These are phyloP conservation scores for Neodiprion lecontei DNA, from an alignment of 1,140 invertebrate genomes.

Conservation along the genomic window DNA sequence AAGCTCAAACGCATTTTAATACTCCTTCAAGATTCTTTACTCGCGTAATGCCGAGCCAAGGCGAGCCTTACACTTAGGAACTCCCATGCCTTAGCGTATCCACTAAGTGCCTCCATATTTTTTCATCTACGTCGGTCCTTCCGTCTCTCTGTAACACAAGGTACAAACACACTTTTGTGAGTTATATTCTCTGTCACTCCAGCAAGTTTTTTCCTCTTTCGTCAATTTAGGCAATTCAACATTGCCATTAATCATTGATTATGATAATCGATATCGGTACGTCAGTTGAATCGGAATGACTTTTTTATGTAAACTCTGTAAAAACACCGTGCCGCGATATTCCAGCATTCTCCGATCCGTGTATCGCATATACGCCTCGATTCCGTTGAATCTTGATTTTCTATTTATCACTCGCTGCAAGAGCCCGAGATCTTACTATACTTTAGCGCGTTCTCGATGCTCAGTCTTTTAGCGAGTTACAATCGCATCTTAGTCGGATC, in stretches of 20 bases:
- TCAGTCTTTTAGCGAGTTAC: background rate
- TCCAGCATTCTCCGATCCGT: too few species aligned
- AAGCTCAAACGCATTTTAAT: background rate
- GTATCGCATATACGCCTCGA: too few species aligned
- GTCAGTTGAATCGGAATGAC: background rate
- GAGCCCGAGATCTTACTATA: background rate
- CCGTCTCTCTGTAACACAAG: constrained; percentile 5
- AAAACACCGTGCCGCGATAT: too few species aligned
- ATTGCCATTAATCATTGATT: background rate
- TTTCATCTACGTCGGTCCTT: constrained; percentile 17
- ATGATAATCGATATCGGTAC: background rate
- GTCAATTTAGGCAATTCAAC: background rate
- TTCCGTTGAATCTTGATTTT: background rate
- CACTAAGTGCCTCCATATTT: constrained; percentile 26
- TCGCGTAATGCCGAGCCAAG: background rate
- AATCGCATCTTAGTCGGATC: background rate
- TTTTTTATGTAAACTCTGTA: too few species aligned
- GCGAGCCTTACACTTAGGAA: background rate
- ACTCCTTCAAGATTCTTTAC: background rate
- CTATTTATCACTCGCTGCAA: background rate
- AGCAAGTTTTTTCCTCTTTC: background rate
- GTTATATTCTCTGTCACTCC: background rate
- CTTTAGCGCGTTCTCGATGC: background rate
- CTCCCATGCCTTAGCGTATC: background rate
- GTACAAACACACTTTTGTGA: constrained; percentile 13